phyloP scores from a whole-genome alignment of 1,140 invertebrate species.

The Batillaria attramentaria region DNA sequence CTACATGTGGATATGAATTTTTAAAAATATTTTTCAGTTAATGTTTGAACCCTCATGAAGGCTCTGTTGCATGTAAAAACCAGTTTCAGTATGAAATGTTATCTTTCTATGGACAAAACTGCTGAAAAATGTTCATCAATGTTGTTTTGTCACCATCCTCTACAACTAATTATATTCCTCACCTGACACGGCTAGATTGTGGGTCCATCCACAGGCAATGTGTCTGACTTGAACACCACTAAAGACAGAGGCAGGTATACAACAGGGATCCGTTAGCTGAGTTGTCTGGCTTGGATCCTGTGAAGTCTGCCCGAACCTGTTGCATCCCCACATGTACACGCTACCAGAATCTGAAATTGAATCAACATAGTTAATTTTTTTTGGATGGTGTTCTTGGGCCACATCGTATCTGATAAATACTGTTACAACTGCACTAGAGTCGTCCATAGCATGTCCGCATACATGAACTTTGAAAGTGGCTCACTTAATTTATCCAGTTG shows the following conservation, averaged over 20 bases:
- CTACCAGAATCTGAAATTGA: slow-evolving; percentile 71
- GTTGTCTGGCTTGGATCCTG: slow-evolving; percentile 16
- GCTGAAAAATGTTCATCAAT: background rate
- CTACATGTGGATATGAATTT: background rate
- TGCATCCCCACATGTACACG: slow-evolving; percentile 84
- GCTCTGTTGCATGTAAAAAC: background rate
- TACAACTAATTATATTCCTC: background rate
- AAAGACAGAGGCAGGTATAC: slow-evolving; percentile 34
- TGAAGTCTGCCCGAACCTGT: slow-evolving; percentile 81
- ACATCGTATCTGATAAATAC: no score
- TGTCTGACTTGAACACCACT: slow-evolving; percentile 33
- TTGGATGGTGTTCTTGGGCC: no score
- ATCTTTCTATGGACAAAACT: background rate
- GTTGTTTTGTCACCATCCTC: background rate
- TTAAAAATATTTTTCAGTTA: background rate
- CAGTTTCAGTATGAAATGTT: background rate
- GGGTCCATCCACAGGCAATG: slow-evolving; percentile 59
- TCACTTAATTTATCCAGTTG: no score
- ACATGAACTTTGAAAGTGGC: no score
- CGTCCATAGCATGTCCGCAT: no score
- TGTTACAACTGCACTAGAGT: no score
- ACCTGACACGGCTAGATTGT: slow-evolving; percentile 57
- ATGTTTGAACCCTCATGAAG: background rate
- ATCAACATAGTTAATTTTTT: background rate
- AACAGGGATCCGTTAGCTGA: slow-evolving; percentile 25